These are phyloP conservation scores for Lamellibrachia columna DNA, from an alignment of 2,888 invertebrate genomes.

Conservation along the genomic window DNA sequence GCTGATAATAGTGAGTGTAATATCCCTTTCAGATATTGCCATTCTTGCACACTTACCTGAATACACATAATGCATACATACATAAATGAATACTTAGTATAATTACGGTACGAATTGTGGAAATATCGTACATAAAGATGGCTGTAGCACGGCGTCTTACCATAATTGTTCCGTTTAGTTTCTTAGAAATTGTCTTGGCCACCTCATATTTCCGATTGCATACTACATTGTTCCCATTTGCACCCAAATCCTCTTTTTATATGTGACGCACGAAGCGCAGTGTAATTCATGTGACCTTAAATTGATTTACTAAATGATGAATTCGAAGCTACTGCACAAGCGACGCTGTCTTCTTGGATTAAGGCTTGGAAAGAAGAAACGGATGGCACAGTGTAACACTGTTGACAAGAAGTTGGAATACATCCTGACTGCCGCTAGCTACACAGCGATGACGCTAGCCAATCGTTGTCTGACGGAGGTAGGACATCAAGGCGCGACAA, in stretches of 20 bases:
- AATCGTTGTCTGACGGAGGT: neutral
- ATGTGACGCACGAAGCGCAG: neutral
- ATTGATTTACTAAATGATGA: neutral
- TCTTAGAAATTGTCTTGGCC: neutral
- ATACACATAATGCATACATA: too few relatives aligned
- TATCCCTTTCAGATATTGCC: too few relatives aligned
- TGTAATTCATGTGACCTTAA: neutral
- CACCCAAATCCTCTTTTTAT: neutral
- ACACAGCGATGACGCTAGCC: neutral
- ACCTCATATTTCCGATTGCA: neutral
- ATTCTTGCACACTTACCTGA: too few relatives aligned
- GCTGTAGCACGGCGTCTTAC: neutral
- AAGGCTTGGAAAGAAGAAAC: neutral
- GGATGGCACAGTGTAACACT: neutral
- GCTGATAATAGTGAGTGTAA: too few relatives aligned
- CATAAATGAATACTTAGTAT: too few relatives aligned
- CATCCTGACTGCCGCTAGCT: neutral
- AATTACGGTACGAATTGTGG: neutral
- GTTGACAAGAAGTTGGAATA: neutral
- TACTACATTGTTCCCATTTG: neutral
- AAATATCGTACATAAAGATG: neutral
- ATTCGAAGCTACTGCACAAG: neutral
- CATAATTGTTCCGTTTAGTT: too few relatives aligned
- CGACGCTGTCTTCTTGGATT: conserved; percentile 6
- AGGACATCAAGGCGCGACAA: too few relatives aligned